A percentile compares a stretch with the other conserved stretches of the same genome.
Evolutionary conservation across 2,113 vertebrate species (phyloP).

Genomic region (Irena cyanogastra): DNA sequence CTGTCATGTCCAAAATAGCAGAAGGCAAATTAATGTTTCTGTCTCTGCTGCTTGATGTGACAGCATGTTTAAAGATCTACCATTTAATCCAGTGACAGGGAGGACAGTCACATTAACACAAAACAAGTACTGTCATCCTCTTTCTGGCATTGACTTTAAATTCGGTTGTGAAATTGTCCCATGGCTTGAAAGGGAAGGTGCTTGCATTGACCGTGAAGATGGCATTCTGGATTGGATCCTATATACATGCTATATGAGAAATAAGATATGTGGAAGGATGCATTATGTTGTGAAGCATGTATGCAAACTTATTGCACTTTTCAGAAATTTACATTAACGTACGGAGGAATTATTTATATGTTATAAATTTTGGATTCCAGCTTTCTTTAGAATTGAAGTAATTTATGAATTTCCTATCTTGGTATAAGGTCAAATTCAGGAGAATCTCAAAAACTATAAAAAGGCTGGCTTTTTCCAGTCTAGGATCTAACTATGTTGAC

Average conservation of each 20-base stretch:
- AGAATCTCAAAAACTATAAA: neutral
- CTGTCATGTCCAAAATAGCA: constrained; percentile 3
- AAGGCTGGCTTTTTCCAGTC: neutral
- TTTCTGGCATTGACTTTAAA: neutral
- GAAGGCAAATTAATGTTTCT: neutral
- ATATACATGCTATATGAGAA: no score
- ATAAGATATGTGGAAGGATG: neutral
- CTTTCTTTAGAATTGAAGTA: neutral
- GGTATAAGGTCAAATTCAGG: neutral
- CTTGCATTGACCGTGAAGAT: neutral
- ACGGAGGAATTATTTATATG: neutral
- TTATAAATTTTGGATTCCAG: neutral
- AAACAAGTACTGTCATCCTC: neutral
- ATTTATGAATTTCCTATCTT: neutral
- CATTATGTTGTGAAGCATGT: neutral
- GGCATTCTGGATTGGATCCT: neutral
- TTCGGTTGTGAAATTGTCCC: neutral
- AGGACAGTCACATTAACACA: neutral
- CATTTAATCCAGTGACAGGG: neutral
- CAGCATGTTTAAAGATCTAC: neutral
- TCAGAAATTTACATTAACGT: neutral
- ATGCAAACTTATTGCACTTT: neutral
- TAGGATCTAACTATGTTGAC: neutral
- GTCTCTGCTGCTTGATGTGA: neutral
- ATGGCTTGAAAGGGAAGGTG: neutral